Base-by-base conservation (phyloP, 2,113 vertebrate species). In the Carassius gibelio region DNA sequence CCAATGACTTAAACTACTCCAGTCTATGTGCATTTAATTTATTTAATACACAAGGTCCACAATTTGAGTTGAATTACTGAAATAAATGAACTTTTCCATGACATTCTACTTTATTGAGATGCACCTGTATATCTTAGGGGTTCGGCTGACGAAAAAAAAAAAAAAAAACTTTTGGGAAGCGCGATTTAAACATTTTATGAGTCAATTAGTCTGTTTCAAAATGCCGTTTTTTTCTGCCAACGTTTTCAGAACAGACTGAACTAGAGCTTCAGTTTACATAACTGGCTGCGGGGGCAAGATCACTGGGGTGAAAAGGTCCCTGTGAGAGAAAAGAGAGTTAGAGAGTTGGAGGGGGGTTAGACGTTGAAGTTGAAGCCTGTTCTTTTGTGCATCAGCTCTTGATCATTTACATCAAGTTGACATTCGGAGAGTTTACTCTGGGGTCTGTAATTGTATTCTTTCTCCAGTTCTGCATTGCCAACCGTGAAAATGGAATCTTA, bases 401-500 rank as follows among this genome's bases (percentile, higher is more conserved):
- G 96, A 97, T 98, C 97, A 99, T 98, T 98, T 97, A 98, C 97
- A 99, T 98, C 96, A 96, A 96, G 97, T 97, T 97, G 97, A 98
- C 98, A 98, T 99, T 97, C 96, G 95, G 94, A 96, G 96, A 97
- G 97, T 99, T 98, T 97, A 97, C 97, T 96, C 97, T 96, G 97
- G 97, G 96, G 96, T 97, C 96, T 97, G 97, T 99, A 98, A 99
- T 99, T 98, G 97, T 99, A 98, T 99, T 99, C 97, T 99, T 98
- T 97, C 95, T 94, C 95, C 82, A 96, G 97, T 99, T 99, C 97
- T 97, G 98, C 98, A 98, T 99, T 99, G 96, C 96, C 97, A 97
- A 99, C 97, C 98, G 93, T 99, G 97, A 98, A 99, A 99, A 99
- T 99, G 97, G 97, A 99, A 99, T 98, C 97, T 98, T 97, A 99